Evolutionary conservation across 2,113 vertebrate species (phyloP).

Genomic region (Strix uralensis): DNA sequence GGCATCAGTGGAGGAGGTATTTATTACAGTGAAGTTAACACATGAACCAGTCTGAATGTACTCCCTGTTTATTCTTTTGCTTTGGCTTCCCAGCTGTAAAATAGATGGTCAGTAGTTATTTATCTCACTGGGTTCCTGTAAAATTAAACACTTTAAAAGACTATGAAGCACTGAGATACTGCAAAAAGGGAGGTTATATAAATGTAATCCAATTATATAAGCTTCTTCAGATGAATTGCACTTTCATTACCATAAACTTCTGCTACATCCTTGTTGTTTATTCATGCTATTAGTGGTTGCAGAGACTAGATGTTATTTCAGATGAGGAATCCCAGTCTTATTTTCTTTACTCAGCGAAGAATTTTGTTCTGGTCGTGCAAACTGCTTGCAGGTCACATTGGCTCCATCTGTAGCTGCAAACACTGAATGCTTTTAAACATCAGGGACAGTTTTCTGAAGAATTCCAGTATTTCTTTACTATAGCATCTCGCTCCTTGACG

Average conservation of each 20-base stretch:
- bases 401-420: not conserved
- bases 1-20: not conserved
- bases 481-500: not conserved
- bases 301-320: not conserved
- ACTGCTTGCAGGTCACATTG: not conserved
- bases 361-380: not conserved
- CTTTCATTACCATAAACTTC: not conserved
- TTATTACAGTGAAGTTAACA: not conserved
- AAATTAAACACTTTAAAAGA: not conserved
- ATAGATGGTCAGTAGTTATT: not conserved
- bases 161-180: not conserved
- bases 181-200: not conserved
- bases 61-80: not conserved
- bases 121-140: not conserved
- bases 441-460: not conserved
- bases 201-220: conserved; percentile 4
- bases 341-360: not conserved
- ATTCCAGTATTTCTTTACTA: not conserved
- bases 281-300: not conserved
- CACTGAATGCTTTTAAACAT: not conserved
- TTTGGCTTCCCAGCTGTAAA: not conserved
- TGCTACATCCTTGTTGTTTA: not conserved
- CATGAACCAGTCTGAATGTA: not conserved
- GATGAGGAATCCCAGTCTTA: not conserved
- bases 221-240: not conserved